Conservation (phyloP, 2,888 invertebrate species). For the Drosophila colorata region DNA sequence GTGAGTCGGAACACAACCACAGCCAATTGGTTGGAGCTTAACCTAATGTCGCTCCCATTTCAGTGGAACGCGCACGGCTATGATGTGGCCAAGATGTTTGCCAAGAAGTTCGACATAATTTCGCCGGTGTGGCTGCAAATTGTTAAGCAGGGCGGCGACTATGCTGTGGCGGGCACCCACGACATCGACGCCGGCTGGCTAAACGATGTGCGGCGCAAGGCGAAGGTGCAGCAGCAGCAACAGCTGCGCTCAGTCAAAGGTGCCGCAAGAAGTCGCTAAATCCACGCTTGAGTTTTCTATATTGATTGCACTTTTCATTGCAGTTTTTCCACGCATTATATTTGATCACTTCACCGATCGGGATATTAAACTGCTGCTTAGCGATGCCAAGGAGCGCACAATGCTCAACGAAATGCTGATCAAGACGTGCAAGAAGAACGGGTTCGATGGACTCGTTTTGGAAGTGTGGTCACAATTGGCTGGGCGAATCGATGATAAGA, state of each 20-base stretch:
- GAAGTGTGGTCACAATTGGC: slow-evolving; percentile 96
- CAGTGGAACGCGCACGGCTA: slow-evolving; percentile 98
- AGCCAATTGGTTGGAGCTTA: background rate
- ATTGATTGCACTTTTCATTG: slow-evolving; percentile 65
- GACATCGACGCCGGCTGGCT: slow-evolving; percentile 95
- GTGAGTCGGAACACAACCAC: slow-evolving; percentile 85
- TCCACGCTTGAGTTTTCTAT: background rate
- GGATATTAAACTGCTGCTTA: slow-evolving; percentile 91
- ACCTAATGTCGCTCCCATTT: slow-evolving; percentile 9
- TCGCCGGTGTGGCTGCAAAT: slow-evolving; percentile 98
- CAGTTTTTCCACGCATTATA: slow-evolving; percentile 95
- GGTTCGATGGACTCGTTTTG: slow-evolving; percentile 95
- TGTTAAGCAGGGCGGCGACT: slow-evolving; percentile 88
- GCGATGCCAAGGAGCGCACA: slow-evolving; percentile 88
- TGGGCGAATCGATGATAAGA: slow-evolving; percentile 87
- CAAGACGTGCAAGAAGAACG: slow-evolving; percentile 90
- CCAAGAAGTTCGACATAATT: slow-evolving; percentile 94
- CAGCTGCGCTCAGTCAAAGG: slow-evolving; percentile 54
- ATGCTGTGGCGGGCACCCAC: slow-evolving; percentile 90
- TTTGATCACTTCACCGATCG: slow-evolving; percentile 94
- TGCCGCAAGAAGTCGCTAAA: slow-evolving; percentile 1
- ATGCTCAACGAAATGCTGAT: slow-evolving; percentile 90
- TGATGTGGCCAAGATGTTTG: slow-evolving; percentile 95
- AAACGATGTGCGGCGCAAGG: slow-evolving; percentile 88
- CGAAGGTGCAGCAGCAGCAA: slow-evolving; percentile 58